Base-by-base conservation (phyloP, 2,888 invertebrate genomes). In the Apantesis nais region DNA sequence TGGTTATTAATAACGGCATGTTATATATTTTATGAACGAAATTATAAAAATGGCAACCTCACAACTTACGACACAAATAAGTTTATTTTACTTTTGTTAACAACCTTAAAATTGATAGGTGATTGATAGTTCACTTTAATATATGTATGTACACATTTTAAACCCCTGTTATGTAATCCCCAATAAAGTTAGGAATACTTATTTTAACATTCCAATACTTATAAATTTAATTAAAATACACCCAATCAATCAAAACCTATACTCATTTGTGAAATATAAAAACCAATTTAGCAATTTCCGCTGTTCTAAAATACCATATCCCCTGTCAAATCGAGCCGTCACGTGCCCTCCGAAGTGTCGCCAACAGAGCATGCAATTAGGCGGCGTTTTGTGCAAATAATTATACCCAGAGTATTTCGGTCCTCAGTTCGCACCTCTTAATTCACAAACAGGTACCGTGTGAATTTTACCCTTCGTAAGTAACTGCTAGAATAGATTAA, bases 311-410 rank as follows among this genome's bases (percentile, higher is more conserved):
- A 29, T 70, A 81, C 78, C 76, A 74, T 78, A 75, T 60, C 67
- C 66, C 65, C 61, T 66, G 66, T 74, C 72, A 78, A 75, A 83
- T 79, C 80, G 80, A 81, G 86, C 85, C 86, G 88, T 90, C 91
- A 91, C 89, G 89, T 87, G 86, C 87, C 83, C 87, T 82, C 81
- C 82, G 85, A 88, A 90, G 87, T 91, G 91, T 92, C 91, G 89
- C 86, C 87, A 85, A 87, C 92, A 92, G 91, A 87, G 89, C 88
- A 88, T 90, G 93, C 93, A 93, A 93, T 93, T 93, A 93, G 90
- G 88, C 89, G 82, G 87, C 89, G 90, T 93, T 93, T 91, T 92
- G 92, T 90, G 87, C 90, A 91, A 91, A 92, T 92, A 93, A 92
- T 93, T 92, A 92, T 89, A 87, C 83, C 84, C 84, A 78, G 86